Percentiles rank a stretch among this genome's conserved stretches.
Evolutionary conservation across 2,888 invertebrate genomes (phyloP).

Genomic region (Agrochola circellaris): DNA sequence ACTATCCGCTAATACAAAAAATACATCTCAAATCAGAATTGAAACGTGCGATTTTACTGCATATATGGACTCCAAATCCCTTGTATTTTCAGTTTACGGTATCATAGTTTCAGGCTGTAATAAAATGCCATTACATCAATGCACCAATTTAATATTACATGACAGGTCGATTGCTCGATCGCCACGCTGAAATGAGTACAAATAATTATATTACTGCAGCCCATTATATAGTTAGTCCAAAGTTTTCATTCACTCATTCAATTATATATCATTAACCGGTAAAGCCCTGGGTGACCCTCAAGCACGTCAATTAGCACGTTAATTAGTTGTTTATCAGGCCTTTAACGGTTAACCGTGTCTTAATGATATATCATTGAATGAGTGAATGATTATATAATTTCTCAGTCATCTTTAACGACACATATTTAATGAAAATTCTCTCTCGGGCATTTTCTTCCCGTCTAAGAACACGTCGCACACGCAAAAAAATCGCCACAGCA

Average conservation of each 20-base stretch:
- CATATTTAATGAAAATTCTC: not conserved
- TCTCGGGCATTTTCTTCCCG: not conserved
- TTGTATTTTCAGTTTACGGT: not conserved
- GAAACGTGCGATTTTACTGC: not conserved
- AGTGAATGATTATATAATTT: not conserved
- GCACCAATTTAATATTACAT: not conserved
- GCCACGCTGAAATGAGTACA: not conserved
- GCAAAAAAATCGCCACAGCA: not conserved
- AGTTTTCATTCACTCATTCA: not conserved
- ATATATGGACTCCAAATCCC: not conserved
- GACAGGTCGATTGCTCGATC: not conserved
- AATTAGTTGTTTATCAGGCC: too few species aligned
- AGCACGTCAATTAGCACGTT: too few species aligned
- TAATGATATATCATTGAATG: too few species aligned
- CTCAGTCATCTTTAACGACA: not conserved
- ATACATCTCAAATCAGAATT: not conserved
- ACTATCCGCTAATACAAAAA: not conserved
- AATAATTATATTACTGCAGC: not conserved
- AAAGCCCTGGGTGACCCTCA: too few species aligned
- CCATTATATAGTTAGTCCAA: not conserved
- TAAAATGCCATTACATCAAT: not conserved
- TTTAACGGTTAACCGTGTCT: too few species aligned
- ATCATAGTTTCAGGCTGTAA: not conserved
- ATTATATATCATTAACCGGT: too few species aligned
- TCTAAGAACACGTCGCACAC: not conserved